Evolutionary conservation across 1,140 invertebrate species (phyloP), one percentile per base, ranked within the genome.

Genomic region (Lepeophtheirus salmonis): DNA sequence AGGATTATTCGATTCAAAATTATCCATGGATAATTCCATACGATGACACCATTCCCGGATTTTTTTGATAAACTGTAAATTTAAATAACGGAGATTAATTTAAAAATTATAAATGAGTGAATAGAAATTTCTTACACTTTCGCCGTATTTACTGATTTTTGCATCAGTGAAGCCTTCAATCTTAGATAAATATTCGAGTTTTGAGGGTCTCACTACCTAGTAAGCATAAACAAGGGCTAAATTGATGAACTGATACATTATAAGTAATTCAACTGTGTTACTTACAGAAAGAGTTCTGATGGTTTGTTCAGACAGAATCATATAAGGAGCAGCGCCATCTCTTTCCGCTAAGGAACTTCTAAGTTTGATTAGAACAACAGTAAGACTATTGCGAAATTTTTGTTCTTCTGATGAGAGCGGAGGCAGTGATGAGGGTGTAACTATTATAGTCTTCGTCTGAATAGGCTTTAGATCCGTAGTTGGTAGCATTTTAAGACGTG

Each of bases 261-360:
- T n/a, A n/a, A n/a, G n/a, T n/a, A n/a, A n/a, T n/a, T n/a, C n/a
- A n/a, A n/a, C n/a, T n/a, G n/a, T n/a, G n/a, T n/a, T n/a, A n/a
- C n/a, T n/a, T n/a, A n/a, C n/a, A 3, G 52, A 18, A 12, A 54
- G 23, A 16, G 20, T 14, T 54, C 23, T 14, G 3, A 54, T 14
- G 22, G 17, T 54, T 20, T 54, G 18, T 23, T 54, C 52, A 2
- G 52, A 24, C 2, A 54, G 52, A 20, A 54, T 24, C 52, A 54
- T 54, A 17, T 54, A 54, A 3, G 52, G 52, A n/a, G 52, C 52
- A 14, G 21, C 20, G 2, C 52, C 52, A 2, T 21, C 18, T 23
- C 23, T 54, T 2, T 2, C 23, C 18, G 52, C 52, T n/a, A 54
- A 23, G 2, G 52, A 14, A 3, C 18, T 21, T 12, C 52, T 14